A percentile compares a stretch with the other conserved stretches of the same genome.
These are phyloP conservation scores for Laterallus jamaicensis DNA, from an alignment of 2,113 vertebrate species.

Conservation along the genomic window DNA sequence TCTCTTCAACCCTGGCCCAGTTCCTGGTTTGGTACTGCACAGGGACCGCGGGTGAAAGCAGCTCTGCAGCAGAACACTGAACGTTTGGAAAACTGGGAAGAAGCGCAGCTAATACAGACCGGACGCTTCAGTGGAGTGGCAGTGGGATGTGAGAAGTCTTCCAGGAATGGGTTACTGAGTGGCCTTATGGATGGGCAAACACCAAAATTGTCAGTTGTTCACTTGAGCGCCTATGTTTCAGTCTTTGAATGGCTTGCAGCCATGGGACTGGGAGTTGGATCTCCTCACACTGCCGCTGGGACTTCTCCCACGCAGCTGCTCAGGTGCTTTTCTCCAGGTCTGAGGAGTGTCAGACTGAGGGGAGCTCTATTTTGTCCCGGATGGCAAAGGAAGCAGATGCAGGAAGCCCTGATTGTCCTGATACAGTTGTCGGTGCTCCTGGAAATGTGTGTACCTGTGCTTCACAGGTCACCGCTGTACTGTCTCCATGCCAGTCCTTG, in stretches of 20 bases:
- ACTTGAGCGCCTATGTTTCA: accelerated
- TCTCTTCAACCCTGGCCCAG: not conserved
- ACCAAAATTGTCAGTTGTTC: not conserved
- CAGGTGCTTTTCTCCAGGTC: not conserved
- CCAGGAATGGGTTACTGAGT: not conserved
- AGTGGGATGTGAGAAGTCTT: not conserved
- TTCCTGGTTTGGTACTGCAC: not conserved
- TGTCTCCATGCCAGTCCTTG: not conserved
- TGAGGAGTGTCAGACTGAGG: not conserved
- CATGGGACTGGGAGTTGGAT: not conserved
- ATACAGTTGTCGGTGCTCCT: not conserved
- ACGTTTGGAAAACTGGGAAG: not conserved
- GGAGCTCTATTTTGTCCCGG: not conserved
- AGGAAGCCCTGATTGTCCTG: not conserved
- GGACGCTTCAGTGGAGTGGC: not conserved
- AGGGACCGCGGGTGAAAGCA: not conserved
- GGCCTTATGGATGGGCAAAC: not conserved
- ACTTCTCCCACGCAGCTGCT: not conserved
- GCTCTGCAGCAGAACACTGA: not conserved
- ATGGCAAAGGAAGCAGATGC: not conserved
- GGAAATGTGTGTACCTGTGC: not conserved
- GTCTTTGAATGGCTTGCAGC: not conserved
- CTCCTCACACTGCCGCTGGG: not conserved
- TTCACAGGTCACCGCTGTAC: not conserved
- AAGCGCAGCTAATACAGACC: not conserved